Evolutionary conservation across 2,888 invertebrate genomes (phyloP).

Genomic region (Dusona sp.): DNA sequence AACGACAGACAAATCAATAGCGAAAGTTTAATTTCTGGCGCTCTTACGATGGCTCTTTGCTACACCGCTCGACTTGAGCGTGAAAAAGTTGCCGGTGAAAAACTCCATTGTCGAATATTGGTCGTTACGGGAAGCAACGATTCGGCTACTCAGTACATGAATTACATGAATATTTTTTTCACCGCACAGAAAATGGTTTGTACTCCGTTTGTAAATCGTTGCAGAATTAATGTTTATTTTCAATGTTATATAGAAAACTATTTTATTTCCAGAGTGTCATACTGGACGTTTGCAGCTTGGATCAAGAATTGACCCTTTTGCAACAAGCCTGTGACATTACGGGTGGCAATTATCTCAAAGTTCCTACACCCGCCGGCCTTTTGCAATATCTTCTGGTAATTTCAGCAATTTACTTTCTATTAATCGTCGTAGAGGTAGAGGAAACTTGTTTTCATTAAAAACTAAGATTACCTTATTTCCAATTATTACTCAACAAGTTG

Average conservation of each 20-base stretch:
- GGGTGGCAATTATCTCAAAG: conserved; percentile 95
- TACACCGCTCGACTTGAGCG: conserved; percentile 92
- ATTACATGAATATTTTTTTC: conserved; percentile 99
- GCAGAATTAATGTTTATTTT: neutral
- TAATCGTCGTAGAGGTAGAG: neutral
- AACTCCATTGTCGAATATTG: conserved; percentile 91
- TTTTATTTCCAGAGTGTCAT: conserved; percentile 90
- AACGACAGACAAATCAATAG: conserved; percentile 74
- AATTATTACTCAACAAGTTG: too few relatives aligned
- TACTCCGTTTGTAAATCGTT: conserved; percentile 47
- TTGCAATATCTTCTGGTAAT: conserved; percentile 94
- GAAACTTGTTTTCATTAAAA: conserved; percentile 7
- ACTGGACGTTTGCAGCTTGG: conserved; percentile 96
- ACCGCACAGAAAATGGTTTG: conserved; percentile 93
- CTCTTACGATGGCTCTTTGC: conserved; percentile 95
- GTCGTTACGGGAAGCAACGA: conserved; percentile 96
- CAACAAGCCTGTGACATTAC: conserved; percentile 99
- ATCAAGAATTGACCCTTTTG: conserved; percentile 94
- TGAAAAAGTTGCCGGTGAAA: conserved; percentile 87
- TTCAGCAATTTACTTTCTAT: conserved; percentile 36
- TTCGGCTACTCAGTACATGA: conserved; percentile 98
- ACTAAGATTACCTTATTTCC: neutral
- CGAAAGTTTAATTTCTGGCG: conserved; percentile 93
- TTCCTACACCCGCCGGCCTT: conserved; percentile 94
- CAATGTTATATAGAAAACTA: neutral